A percentile compares a stretch with the other conserved stretches of the same genome.
Conservation (phyloP, 2,113 vertebrate species). For the Salminus brasiliensis region DNA sequence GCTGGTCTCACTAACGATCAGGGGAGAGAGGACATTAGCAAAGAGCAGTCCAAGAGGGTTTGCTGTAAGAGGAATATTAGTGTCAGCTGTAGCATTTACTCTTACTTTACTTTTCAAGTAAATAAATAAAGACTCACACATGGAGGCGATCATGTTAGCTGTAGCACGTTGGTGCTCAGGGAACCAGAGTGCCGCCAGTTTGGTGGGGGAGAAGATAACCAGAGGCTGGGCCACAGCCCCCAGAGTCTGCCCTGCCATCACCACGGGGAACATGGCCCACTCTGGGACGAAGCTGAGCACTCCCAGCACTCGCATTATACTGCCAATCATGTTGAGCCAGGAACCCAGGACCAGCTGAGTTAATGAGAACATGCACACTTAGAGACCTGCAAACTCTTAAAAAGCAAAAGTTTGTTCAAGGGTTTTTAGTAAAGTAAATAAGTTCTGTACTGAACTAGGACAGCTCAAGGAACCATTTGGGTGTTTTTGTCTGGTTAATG, state of each 20-base stretch:
- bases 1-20: conserved; percentile 66
- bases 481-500: no score
- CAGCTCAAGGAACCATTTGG: no score
- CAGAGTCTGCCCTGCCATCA: conserved; percentile 86
- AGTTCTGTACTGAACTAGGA: no score
- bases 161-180: conserved; percentile 89
- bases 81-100: neutral
- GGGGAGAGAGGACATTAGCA: conserved; percentile 85
- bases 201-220: conserved; percentile 90
- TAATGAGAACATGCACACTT: neutral
- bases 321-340: conserved; percentile 87
- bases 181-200: conserved; percentile 93
- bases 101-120: no score
- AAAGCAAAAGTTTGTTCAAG: neutral
- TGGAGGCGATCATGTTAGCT: conserved; percentile 89
- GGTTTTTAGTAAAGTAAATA: no score
- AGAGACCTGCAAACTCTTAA: neutral
- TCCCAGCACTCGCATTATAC: conserved; percentile 74
- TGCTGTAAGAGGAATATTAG: conserved; percentile 69
- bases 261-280: conserved; percentile 58
- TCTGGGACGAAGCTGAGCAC: neutral
- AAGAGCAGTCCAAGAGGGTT: conserved; percentile 90
- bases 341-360: conserved; percentile 84
- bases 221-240: conserved; percentile 89
- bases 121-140: conserved; percentile 93